Evolutionary conservation across 2,797 vertebrate genomes (phyloP), one percentile per base, ranked within the genome.

Genomic region (Oreochromis grahami): DNA sequence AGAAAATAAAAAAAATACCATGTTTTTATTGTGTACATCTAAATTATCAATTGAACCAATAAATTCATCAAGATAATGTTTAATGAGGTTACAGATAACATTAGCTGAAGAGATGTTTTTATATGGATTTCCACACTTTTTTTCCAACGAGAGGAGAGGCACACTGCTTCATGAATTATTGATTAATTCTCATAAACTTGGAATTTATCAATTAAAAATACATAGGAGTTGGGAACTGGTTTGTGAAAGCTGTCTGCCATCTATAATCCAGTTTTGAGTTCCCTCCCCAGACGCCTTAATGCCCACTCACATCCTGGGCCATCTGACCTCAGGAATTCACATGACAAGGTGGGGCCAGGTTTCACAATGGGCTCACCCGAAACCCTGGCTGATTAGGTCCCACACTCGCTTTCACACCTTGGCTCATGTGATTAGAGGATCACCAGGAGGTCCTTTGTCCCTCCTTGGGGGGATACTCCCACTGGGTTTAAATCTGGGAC

Each of bases 1-100:
- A 1, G 12, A 43, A 41, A 41, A 6, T 14, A 2, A 0, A 11
- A 13, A 5, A 36, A 53, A 56, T 12, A 60, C 34, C 19, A 60
- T 9, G 32, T 36, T 45, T 45, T 5, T 17, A 26, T 26, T 70
- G 65, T 45, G 65, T 70, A 17, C 26, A 43, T 26, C 65, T 70
- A 41, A 29, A 15, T 10, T 45, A 70, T 45, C 14, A 17, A 4
- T 29, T 70, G 13, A 17, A 43, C 21, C 65, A 24, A 29, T 45
- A 45, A 70, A 26, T 10, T 11, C 8, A 70, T 45, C 14, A 70
- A 5, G 24, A 72, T 19, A 48, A 45, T 72, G 41, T 29, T 72
- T 48, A 29, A 26, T 26, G 11, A 48, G 24, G 68, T 72, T 26
- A 45, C 41, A 45, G 41, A 7, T 26, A 21, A 26, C 4, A 26